Base-by-base conservation (phyloP, 2,113 vertebrate genomes). In the Lycaon pictus region DNA sequence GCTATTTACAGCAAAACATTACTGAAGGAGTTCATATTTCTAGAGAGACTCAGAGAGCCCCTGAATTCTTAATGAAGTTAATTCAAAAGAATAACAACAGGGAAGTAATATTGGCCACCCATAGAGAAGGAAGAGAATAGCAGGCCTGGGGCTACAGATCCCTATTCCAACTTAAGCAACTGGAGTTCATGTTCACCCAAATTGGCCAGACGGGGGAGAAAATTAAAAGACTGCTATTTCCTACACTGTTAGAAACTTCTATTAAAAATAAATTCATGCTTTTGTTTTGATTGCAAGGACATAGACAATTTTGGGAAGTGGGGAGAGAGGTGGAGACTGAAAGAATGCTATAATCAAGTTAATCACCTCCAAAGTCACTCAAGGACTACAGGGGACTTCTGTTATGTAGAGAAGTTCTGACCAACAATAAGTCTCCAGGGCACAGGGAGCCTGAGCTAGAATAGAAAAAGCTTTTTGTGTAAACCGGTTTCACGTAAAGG, bases 1-100 rank as follows among this genome's bases (percentile, higher is more conserved):
- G 69, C 23, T 89, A 77, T 88, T 92, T 90, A 80, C 80, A n/a
- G 60, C 23, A 71, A 93, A 94, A 88, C n/a, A 93, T 27, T 60
- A 65, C 65, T 53, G 29, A 92, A 35, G 69, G 20, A 90, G 7
- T 74, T 91, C 16, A 74, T 43, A 67, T 1, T 86, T 86, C 48
- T 43, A 27, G 3, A 88, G 35, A 63, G 55, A 80, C 22, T 48
- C 43, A n/a, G 43, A 97, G 71, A 56, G 43, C 2, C 15, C 53
- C 2, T 69, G n/a, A 89, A 71, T 56, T 84, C 53, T 51, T 87
- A 77, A 95, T 77, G 55, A 96, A 43, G 55, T 58, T 92, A 77
- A 90, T 79, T 92, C 55, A 60, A 62, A 69, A 81, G 35, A 11
- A 35, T 58, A 81, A 48, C n/a, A 74, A 53, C 63, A 94, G 65